Evolutionary conservation across 2,888 invertebrate species (phyloP).

Genomic region (Lithophane socia): DNA sequence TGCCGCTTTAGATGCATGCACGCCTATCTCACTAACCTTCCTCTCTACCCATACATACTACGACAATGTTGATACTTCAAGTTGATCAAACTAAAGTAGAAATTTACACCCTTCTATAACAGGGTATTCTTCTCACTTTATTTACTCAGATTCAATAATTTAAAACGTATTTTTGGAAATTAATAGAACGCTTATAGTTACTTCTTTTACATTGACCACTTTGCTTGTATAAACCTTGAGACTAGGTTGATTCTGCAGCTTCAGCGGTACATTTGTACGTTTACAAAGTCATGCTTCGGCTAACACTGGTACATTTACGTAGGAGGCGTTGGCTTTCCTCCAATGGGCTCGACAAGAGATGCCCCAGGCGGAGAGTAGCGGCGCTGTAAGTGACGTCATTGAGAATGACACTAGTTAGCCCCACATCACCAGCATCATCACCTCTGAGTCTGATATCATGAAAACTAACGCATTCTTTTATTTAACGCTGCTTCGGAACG

Average conservation of each 20-base stretch:
- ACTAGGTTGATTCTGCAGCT: constrained; percentile 55
- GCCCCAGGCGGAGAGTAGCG: constrained; percentile 86
- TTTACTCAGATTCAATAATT: constrained; percentile 24
- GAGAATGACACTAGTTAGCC: constrained; percentile 79
- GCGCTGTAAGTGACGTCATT: constrained; percentile 88
- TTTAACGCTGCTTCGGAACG: constrained; percentile 89
- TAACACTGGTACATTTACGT: constrained; percentile 83
- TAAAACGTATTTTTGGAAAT: constrained; percentile 33
- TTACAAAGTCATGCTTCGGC: constrained; percentile 79
- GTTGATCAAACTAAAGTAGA: constrained; percentile 33
- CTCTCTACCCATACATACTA: constrained; percentile 42
- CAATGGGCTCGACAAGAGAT: constrained; percentile 85
- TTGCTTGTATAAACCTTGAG: constrained; percentile 54
- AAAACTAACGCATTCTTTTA: constrained; percentile 88
- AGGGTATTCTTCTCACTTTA: constrained; percentile 38
- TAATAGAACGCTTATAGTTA: constrained; percentile 57
- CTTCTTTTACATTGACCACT: constrained; percentile 52
- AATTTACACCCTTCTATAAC: constrained; percentile 37
- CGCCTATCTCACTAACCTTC: constrained; percentile 22
- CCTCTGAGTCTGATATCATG: constrained; percentile 80
- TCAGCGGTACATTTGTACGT: constrained; percentile 52
- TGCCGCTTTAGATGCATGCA: constrained; percentile 29
- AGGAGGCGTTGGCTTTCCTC: constrained; percentile 89
- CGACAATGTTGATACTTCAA: constrained; percentile 36
- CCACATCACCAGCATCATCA: constrained; percentile 73